Conservation (phyloP, 2,797 vertebrate genomes). For the Jordanella pulchra region DNA sequence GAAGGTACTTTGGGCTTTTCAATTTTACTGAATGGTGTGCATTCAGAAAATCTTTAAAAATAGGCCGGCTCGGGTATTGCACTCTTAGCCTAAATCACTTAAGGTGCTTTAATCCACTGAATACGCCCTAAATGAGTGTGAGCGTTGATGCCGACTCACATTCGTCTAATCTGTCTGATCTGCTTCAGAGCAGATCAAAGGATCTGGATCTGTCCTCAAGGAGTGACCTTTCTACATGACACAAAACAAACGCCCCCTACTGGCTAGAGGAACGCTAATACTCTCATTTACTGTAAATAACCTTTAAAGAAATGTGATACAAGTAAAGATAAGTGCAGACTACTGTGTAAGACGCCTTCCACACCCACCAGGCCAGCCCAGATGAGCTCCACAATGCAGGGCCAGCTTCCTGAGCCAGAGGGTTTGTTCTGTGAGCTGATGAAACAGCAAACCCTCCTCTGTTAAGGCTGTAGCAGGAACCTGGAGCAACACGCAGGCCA, state of each 20-base stretch:
- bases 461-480: constrained; percentile 60
- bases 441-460: constrained; percentile 79
- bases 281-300: not conserved
- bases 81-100: constrained; percentile 58
- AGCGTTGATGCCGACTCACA: constrained; percentile 60
- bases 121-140: constrained; percentile 62
- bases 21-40: not conserved
- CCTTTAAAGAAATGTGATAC: not conserved
- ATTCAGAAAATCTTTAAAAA: constrained; percentile 12
- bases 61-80: constrained; percentile 35
- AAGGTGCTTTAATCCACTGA: constrained; percentile 59
- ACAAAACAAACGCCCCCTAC: constrained; percentile 34
- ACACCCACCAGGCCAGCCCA: constrained; percentile 88
- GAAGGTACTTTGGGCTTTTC: not conserved
- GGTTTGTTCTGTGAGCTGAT: constrained; percentile 82
- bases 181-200: constrained; percentile 27
- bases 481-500: constrained; percentile 87
- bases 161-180: constrained; percentile 74
- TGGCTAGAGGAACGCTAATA: constrained; percentile 16
- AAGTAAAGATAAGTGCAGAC: not conserved
- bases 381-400: constrained; percentile 82
- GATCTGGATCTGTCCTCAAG: not conserved
- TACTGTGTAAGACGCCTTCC: not conserved
- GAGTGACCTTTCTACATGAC: constrained; percentile 10
- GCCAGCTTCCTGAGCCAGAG: constrained; percentile 87